Evolutionary conservation across 2,113 vertebrate species (phyloP).

Genomic region (Microtus pennsylvanicus): DNA sequence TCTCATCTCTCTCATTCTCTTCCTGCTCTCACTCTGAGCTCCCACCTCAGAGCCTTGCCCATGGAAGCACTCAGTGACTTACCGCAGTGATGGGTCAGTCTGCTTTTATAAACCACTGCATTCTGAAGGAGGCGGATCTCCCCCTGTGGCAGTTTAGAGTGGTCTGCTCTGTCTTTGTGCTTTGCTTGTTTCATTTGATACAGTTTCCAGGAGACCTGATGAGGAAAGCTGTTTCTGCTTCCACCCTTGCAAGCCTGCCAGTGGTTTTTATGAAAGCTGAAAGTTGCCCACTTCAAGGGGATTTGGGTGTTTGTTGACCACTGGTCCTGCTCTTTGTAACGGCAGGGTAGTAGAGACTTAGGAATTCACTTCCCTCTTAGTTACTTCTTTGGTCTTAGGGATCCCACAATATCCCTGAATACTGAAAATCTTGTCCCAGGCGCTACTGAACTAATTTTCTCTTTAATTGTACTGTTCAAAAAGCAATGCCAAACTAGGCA

Average conservation of each 20-base stretch:
- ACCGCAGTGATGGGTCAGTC: neutral
- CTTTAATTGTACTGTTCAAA: neutral
- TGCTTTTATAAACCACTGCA: neutral
- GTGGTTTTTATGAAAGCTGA: neutral
- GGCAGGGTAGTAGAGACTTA: neutral
- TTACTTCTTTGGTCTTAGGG: conserved; percentile 31
- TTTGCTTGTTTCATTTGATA: neutral
- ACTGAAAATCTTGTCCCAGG: conserved; percentile 39
- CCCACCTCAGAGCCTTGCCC: neutral
- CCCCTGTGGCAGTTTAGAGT: neutral
- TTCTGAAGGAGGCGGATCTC: neutral
- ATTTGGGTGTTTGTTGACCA: neutral
- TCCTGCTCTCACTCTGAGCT: neutral
- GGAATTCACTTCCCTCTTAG: neutral
- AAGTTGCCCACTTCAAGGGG: neutral
- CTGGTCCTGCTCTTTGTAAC: neutral
- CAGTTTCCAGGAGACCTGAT: neutral
- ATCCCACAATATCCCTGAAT: neutral
- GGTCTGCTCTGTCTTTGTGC: neutral
- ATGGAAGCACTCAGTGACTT: neutral
- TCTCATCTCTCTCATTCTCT: neutral
- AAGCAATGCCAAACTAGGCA: neutral
- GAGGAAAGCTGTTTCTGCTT: neutral
- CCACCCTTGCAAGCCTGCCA: neutral
- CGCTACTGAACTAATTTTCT: conserved; percentile 20